A percentile compares a stretch with the other conserved stretches of the same genome.
These are phyloP conservation scores for Mixornis gularis DNA, from an alignment of 2,113 vertebrate species.

Conservation along the genomic window DNA sequence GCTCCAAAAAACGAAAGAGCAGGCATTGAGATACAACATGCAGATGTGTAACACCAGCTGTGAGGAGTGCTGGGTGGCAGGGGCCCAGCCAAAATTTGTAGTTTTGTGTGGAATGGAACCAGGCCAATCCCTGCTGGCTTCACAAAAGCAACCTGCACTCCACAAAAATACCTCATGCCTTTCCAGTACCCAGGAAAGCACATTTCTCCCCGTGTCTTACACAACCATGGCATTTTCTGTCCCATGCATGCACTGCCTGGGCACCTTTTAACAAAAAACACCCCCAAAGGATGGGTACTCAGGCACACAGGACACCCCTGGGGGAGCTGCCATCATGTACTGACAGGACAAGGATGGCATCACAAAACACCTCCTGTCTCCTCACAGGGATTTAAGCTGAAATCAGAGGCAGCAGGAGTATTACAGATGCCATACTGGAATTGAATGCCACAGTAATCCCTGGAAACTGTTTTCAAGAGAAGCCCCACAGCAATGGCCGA, in stretches of 20 bases:
- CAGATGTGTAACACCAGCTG: neutral
- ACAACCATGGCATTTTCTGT: neutral
- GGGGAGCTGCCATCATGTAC: rapidly evolving
- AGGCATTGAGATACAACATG: rapidly evolving
- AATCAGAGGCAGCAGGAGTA: neutral
- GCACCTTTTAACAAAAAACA: neutral
- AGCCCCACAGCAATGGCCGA: rapidly evolving
- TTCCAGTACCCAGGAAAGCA: neutral
- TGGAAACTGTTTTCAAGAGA: neutral
- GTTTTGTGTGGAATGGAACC: neutral
- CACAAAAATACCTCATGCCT: neutral
- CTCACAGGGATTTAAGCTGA: neutral
- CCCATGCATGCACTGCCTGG: rapidly evolving
- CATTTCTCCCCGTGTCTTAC: neutral
- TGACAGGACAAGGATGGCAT: neutral
- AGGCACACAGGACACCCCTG: neutral
- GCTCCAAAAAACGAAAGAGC: neutral
- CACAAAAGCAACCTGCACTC: neutral
- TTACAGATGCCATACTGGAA: neutral
- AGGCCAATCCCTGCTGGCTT: rapidly evolving
- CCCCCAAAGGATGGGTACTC: neutral
- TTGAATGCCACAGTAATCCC: rapidly evolving
- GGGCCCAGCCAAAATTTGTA: neutral
- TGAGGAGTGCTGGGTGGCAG: neutral
- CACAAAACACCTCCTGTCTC: neutral